Conservation (phyloP, 2,113 vertebrate species). For the Uria aalge region DNA sequence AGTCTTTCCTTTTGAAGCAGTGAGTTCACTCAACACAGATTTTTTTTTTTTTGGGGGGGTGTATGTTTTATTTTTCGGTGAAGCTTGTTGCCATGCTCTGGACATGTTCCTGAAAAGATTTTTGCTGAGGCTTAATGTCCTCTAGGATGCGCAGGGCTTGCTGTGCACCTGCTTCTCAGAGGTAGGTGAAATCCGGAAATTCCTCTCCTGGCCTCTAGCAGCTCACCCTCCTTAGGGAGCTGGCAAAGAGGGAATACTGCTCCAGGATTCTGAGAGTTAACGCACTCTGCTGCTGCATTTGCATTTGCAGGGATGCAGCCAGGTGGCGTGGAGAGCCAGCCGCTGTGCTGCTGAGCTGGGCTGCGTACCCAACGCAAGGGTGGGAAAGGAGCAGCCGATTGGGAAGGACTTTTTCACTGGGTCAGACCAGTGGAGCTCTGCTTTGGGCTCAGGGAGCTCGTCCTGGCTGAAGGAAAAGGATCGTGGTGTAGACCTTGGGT, state of each 20-base stretch:
- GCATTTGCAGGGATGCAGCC: background rate
- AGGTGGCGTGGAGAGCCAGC: background rate
- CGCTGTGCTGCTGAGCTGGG: background rate
- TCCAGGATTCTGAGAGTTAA: background rate
- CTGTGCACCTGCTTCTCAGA: background rate
- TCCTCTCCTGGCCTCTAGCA: background rate
- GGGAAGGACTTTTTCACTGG: background rate
- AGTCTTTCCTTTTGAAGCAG: background rate
- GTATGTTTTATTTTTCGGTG: background rate
- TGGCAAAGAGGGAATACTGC: background rate
- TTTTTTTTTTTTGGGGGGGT: background rate
- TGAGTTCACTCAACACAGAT: background rate
- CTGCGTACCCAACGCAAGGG: fast-evolving
- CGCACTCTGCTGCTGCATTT: background rate
- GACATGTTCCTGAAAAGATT: background rate
- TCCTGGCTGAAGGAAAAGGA: background rate
- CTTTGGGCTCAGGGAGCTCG: background rate
- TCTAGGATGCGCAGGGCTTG: background rate
- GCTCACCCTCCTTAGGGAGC: background rate
- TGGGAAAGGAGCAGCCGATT: background rate
- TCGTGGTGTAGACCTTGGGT: background rate
- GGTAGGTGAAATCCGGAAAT: background rate
- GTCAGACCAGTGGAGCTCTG: background rate
- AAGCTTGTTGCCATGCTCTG: background rate
- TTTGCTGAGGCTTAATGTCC: background rate